Evolutionary conservation across 1,140 invertebrate species (phyloP), one percentile per base, ranked within the genome.

Genomic region (Chrysomallon squamiferum): DNA sequence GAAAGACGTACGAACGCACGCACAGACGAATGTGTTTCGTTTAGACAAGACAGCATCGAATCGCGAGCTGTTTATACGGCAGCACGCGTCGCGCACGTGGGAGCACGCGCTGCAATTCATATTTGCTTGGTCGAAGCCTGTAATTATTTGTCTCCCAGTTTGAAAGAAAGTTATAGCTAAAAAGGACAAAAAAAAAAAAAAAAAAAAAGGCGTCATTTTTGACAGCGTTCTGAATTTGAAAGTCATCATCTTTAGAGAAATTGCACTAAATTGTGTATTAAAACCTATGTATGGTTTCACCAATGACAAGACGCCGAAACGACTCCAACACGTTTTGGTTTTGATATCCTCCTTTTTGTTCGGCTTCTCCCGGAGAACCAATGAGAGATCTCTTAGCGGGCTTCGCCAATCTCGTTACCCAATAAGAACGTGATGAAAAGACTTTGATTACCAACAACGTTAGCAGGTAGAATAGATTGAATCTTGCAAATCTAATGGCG

Each of bases 371-470:
- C 50, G 22, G 29, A 27, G 22, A 54, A 54, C 50, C 50, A 54
- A 54, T 54, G 22, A 54, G 25, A 54, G 29, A 13, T 54, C 22
- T 20, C 25, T 25, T 54, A 20, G 22, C 22, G n/a, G 50, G 50
- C 50, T 54, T 54, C 50, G 18, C 50, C 50, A 54, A 54, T 54
- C 50, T 54, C 50, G 29, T 54, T 54, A 54, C 22, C 50, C 50
- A 54, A 54, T 54, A 54, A 54, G 50, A 25, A 18, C 22, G n/a
- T 54, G 29, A 54, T 54, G 50, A 54, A 54, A 54, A 22, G 22
- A 15, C 29, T 30, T 30, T 27, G 50, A 54, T 25, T 15, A 54
- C 50, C 50, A 25, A 54, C 50, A 54, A 54, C 22, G 18, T 22
- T 54, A 13, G 22, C 50, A 27, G 5, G 50, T 18, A 11, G 50